Base-by-base conservation (phyloP, 2,797 vertebrate species). In the Acanthornis magna region DNA sequence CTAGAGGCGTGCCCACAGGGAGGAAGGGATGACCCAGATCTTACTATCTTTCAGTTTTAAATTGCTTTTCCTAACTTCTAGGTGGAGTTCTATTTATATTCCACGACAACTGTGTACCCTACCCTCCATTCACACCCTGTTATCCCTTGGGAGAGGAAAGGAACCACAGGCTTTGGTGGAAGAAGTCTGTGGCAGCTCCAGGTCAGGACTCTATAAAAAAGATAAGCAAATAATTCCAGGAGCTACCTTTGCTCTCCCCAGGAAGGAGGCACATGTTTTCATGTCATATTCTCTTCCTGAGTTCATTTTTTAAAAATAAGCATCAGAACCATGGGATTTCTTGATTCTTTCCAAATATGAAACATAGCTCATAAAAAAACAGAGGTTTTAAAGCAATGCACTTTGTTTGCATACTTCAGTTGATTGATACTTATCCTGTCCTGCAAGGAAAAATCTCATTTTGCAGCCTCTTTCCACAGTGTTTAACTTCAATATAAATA, bases 381-480 rank as follows among this genome's bases (percentile, higher is more conserved):
- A 75, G 32, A 76, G 23, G 51, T 73, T 84, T 94, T 91, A 71
- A 90, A 94, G 45, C 19, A 93, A 60, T 61, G 34, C 22, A 36
- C 6, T 93, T 91, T 62, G 8, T 88, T 95, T 91, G 60, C 51
- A 84, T 51, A 29, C 30, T 84, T 88, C 55, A 50, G 47, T 84
- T 93, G 90, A 73, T 67, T 84, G 48, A 48, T 85, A 32, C 6
- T 92, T 90, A 61, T 34, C 48, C 27, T 88, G 22, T 79, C 53
- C 66, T 84, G 32, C 25, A 62, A 93, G 63, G 32, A 92, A 93
- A 93, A 92, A 54, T 60, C 67, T 91, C 34, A 75, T 85, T 88
- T 88, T 91, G 27, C 40, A 79, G 23, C 26, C n/a, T 76, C 40
- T 85, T 85, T 86, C 53, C 45, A 50, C 42, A 87, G 19, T 79